Evolutionary conservation across 2,113 vertebrate genomes (phyloP).

Genomic region (Coryphaenoides rupestris): DNA sequence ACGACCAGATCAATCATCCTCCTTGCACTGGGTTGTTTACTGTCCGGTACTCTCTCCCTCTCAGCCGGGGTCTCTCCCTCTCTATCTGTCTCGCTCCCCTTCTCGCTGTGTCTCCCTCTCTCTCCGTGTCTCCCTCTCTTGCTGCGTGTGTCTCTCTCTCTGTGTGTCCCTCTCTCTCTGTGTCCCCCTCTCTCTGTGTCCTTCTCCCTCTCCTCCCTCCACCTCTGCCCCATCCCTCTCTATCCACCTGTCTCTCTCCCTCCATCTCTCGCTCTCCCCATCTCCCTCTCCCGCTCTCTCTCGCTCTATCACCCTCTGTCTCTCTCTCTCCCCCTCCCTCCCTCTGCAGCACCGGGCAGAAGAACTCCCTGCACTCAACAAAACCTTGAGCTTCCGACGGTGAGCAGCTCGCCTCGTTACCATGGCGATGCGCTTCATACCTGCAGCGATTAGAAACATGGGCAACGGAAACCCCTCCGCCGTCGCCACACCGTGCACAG

Average conservation of each 20-base stretch:
- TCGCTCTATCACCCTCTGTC: slow-evolving; percentile 43
- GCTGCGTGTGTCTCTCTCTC: slow-evolving; percentile 5
- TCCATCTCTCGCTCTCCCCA: slow-evolving; percentile 48
- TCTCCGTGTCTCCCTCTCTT: slow-evolving; percentile 43
- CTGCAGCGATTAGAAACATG: no score
- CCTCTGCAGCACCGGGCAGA: slow-evolving; percentile 39
- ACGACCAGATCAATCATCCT: slow-evolving; percentile 59
- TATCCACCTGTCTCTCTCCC: slow-evolving; percentile 39
- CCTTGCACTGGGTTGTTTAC: slow-evolving; percentile 44
- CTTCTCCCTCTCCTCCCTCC: slow-evolving; percentile 53
- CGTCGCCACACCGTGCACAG: slow-evolving; percentile 30
- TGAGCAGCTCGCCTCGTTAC: slow-evolving; percentile 62
- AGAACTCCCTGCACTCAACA: slow-evolving; percentile 64
- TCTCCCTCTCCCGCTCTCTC: slow-evolving; percentile 50
- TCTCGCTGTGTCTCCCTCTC: slow-evolving; percentile 47
- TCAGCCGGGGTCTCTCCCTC: slow-evolving; percentile 37
- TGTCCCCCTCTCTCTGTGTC: slow-evolving; percentile 38
- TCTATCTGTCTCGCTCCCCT: slow-evolving; percentile 54
- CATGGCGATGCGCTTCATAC: slow-evolving; percentile 61
- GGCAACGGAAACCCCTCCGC: slow-evolving; percentile 34
- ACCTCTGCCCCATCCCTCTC: no score
- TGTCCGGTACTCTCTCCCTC: slow-evolving; percentile 56
- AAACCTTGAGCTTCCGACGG: slow-evolving; percentile 54
- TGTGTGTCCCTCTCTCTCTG: slow-evolving; percentile 37
- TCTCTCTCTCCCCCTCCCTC: slow-evolving; percentile 48